Evolutionary conservation across 2,113 vertebrate species (phyloP).

Genomic region (Synodontis membranacea): DNA sequence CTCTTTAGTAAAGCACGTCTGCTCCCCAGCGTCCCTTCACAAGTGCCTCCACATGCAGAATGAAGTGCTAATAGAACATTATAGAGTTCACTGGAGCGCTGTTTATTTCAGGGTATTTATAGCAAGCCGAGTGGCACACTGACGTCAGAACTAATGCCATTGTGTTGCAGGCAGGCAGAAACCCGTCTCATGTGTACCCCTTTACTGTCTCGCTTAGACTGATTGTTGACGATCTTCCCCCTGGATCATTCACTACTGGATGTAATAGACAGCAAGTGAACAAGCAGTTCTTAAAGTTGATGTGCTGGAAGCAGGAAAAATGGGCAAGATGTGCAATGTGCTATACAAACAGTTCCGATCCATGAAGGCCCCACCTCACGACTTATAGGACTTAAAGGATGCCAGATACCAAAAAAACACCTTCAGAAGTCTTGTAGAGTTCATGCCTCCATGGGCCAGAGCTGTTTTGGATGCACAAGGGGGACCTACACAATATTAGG

Average conservation of each 20-base stretch:
- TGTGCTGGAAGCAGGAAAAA: too few species aligned
- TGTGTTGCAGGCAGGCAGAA: conserved; percentile 33
- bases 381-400: too few species aligned
- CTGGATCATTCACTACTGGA: conserved; percentile 37
- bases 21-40: conserved; percentile 22
- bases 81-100: conserved; percentile 50
- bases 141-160: conserved; percentile 54
- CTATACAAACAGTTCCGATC: too few species aligned
- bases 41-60: conserved; percentile 42
- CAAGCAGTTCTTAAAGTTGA: too few species aligned
- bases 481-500: too few species aligned
- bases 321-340: too few species aligned
- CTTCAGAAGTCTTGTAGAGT: too few species aligned
- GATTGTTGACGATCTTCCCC: conserved; percentile 46
- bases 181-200: conserved; percentile 18
- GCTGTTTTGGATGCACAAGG: too few species aligned
- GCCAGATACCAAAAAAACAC: too few species aligned
- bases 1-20: not conserved
- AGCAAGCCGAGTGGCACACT: conserved; percentile 43
- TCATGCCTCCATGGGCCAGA: too few species aligned
- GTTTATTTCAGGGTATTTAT: conserved; percentile 56
- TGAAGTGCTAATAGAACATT: conserved; percentile 56
- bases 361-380: too few species aligned
- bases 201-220: conserved; percentile 38
- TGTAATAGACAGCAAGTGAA: too few species aligned